A percentile compares a stretch with the other conserved stretches of the same genome.
phyloP scores from a whole-genome alignment of 2,113 vertebrate species.

The Lagopus leucura region DNA sequence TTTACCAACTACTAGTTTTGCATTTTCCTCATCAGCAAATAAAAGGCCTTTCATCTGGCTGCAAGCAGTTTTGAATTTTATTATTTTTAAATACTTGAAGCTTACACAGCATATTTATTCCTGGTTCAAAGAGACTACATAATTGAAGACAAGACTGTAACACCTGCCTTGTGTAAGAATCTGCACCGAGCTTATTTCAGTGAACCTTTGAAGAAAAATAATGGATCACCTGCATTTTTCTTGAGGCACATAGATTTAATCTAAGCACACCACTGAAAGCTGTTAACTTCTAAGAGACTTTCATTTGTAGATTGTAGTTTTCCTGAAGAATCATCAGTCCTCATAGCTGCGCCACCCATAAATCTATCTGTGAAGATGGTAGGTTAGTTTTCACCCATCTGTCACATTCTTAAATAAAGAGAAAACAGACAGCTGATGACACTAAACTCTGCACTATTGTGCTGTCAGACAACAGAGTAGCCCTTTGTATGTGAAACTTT shows the following conservation, averaged over 20 bases:
- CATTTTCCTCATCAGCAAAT: conserved; percentile 42
- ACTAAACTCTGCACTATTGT: background rate
- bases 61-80: conserved; percentile 13
- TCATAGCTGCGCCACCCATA: background rate
- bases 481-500: background rate
- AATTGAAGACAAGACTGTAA: conserved; percentile 36
- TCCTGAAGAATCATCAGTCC: conserved; percentile 8
- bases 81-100: conserved; percentile 49
- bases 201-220: conserved; percentile 38
- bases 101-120: conserved; percentile 46
- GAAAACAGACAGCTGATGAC: background rate
- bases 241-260: conserved; percentile 54
- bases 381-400: background rate
- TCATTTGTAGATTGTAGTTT: conserved; percentile 10
- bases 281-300: conserved; percentile 22
- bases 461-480: background rate
- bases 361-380: background rate
- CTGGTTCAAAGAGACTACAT: conserved; percentile 40
- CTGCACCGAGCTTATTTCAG: conserved; percentile 4
- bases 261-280: background rate
- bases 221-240: conserved; percentile 19
- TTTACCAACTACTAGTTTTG: background rate
- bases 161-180: conserved; percentile 12
- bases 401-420: background rate
- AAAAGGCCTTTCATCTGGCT: conserved; percentile 54